A percentile compares a stretch with the other conserved stretches of the same genome.
These are phyloP conservation scores for Heptranchias perlo DNA, from an alignment of 2,113 vertebrate species.

Conservation along the genomic window DNA sequence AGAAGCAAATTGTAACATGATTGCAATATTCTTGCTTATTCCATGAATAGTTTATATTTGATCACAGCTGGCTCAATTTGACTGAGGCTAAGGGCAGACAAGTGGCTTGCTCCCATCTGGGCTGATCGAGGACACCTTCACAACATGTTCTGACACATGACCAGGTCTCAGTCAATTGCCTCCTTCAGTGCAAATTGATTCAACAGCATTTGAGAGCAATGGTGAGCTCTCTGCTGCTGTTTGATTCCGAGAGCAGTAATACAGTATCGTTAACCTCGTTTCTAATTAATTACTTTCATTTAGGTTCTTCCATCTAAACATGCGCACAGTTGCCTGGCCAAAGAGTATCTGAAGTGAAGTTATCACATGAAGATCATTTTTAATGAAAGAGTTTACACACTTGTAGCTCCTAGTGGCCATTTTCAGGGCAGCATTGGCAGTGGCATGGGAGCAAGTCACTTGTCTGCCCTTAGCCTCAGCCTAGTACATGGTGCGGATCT, in stretches of 20 bases:
- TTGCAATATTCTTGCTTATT: background rate
- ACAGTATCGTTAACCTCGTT: background rate
- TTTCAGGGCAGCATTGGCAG: no score
- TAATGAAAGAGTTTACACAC: no score
- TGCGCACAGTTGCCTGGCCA: background rate
- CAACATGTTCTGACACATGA: background rate
- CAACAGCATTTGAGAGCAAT: background rate
- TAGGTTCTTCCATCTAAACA: background rate
- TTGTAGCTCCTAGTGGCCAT: no score
- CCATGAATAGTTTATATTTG: background rate
- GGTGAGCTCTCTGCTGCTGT: background rate
- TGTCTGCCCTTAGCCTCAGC: no score
- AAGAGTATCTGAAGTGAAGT: no score
- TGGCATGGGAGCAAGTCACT: no score
- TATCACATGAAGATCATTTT: no score
- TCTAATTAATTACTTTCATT: background rate
- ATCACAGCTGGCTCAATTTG: background rate
- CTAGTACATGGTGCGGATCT: no score
- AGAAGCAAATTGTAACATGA: background rate
- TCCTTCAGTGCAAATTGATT: background rate
- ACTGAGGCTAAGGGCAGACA: no score
- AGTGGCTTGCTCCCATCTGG: no score
- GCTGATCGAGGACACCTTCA: background rate
- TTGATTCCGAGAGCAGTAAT: background rate
- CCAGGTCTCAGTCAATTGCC: background rate